Percentiles rank a stretch among this genome's conserved stretches.
Conservation (phyloP, 2,113 vertebrate species). For the Corythornis cristatus region DNA sequence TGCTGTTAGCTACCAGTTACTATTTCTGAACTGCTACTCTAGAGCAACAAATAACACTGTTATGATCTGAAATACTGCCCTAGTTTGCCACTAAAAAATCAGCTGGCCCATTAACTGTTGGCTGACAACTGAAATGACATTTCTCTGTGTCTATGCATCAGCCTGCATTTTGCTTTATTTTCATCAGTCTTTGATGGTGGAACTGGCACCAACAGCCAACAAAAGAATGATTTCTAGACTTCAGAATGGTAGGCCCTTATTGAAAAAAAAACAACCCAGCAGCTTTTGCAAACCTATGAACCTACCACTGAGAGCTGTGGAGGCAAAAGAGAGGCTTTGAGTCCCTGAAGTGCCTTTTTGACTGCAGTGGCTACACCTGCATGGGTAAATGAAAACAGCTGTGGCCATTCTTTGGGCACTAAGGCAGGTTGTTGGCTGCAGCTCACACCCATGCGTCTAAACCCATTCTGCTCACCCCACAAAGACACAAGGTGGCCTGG, state of each 20-base stretch:
- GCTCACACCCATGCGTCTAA: background rate
- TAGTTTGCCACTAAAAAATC: background rate
- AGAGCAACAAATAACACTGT: background rate
- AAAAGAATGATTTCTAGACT: background rate
- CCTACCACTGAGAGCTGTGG: background rate
- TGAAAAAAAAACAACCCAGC: accelerated
- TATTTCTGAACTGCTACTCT: background rate
- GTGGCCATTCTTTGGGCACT: background rate
- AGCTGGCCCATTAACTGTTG: background rate
- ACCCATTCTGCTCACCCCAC: background rate
- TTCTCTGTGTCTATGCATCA: background rate
- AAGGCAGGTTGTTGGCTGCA: background rate
- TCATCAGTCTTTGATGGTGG: background rate
- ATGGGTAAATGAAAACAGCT: background rate
- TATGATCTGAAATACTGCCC: background rate
- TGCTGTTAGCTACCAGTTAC: background rate
- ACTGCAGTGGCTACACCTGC: background rate
- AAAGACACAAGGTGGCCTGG: accelerated
- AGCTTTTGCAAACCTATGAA: background rate
- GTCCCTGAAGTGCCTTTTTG: background rate
- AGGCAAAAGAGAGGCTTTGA: background rate
- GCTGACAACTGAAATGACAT: no score
- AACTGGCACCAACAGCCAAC: background rate
- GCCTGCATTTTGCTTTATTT: background rate
- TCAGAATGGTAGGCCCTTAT: background rate